phyloP scores from a whole-genome alignment of 2,113 vertebrate species.

The Rhinogobius similis region DNA sequence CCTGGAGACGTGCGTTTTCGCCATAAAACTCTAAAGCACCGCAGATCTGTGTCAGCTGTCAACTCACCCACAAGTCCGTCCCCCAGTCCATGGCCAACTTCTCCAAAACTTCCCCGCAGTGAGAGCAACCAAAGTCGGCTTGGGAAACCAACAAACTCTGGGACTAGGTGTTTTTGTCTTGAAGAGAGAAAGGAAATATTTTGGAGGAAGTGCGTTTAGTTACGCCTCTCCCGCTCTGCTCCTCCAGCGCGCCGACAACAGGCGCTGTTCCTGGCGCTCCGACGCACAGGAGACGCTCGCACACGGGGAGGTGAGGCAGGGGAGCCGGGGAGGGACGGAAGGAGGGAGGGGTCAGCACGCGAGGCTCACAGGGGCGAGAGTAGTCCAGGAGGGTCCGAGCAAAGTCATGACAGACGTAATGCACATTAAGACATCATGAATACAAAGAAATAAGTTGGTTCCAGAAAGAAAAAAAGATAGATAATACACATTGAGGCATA shows the following conservation, averaged over 20 bases:
- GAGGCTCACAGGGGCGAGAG: too few relatives aligned
- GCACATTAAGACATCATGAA: too few relatives aligned
- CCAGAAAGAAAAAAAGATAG: too few relatives aligned
- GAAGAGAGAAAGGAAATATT: constrained; percentile 56
- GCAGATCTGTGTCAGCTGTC: constrained; percentile 49
- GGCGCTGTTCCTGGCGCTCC: constrained; percentile 47
- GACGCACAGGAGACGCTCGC: neutral
- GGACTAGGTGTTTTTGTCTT: neutral
- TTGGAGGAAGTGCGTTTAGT: constrained; percentile 61
- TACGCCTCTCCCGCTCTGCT: constrained; percentile 66
- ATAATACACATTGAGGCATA: too few relatives aligned
- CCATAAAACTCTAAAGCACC: neutral
- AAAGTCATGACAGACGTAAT: too few relatives aligned
- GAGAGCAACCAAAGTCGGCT: neutral
- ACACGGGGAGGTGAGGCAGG: neutral
- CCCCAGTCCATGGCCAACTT: constrained; percentile 71
- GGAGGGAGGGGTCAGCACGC: neutral
- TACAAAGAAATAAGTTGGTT: too few relatives aligned
- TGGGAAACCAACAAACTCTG: constrained; percentile 5
- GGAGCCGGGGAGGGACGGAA: neutral
- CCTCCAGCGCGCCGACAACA: neutral
- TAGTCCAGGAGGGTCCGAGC: too few relatives aligned
- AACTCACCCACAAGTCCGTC: constrained; percentile 72
- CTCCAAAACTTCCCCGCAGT: too few relatives aligned
- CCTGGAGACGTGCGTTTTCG: neutral